Evolutionary conservation across 2,113 vertebrate species (phyloP).

Genomic region (Peromyscus polionotus): DNA sequence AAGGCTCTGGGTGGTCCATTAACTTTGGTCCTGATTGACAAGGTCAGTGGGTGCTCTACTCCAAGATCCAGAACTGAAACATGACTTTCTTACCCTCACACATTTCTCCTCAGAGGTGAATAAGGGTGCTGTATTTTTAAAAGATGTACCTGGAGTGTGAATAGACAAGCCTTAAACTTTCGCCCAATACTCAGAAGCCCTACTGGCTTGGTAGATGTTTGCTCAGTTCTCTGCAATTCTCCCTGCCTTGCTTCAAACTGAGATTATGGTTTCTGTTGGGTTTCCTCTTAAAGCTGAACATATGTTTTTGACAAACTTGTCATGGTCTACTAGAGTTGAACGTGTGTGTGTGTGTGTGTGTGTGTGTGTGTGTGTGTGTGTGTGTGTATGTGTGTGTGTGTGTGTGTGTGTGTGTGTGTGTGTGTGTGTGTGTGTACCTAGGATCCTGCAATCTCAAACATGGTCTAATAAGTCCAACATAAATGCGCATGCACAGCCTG

Average conservation of each 20-base stretch:
- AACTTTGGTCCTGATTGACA: not conserved
- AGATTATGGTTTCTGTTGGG: not conserved
- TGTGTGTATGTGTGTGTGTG: no score
- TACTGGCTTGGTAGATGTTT: constrained; percentile 24
- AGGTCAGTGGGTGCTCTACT: not conserved
- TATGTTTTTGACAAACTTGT: constrained; percentile 43
- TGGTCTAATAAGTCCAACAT: not conserved
- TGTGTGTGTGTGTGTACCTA: not conserved
- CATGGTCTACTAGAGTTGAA: not conserved
- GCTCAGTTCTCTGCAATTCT: not conserved
- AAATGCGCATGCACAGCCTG: not conserved
- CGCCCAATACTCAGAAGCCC: not conserved
- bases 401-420: rapidly evolving
- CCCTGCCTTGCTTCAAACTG: not conserved
- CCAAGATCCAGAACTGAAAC: not conserved
- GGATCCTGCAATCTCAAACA: not conserved
- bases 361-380: rapidly evolving
- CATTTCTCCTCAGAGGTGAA: not conserved
- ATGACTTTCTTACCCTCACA: not conserved
- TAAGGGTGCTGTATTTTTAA: not conserved
- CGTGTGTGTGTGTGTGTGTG: no score
- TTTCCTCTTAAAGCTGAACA: constrained; percentile 48
- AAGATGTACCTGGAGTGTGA: not conserved
- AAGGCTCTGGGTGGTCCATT: not conserved
- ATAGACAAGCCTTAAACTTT: not conserved